A percentile compares a stretch with the other conserved stretches of the same genome.
These are phyloP conservation scores for Rosalia funebris DNA, from an alignment of 2,888 invertebrate genomes.

Conservation along the genomic window DNA sequence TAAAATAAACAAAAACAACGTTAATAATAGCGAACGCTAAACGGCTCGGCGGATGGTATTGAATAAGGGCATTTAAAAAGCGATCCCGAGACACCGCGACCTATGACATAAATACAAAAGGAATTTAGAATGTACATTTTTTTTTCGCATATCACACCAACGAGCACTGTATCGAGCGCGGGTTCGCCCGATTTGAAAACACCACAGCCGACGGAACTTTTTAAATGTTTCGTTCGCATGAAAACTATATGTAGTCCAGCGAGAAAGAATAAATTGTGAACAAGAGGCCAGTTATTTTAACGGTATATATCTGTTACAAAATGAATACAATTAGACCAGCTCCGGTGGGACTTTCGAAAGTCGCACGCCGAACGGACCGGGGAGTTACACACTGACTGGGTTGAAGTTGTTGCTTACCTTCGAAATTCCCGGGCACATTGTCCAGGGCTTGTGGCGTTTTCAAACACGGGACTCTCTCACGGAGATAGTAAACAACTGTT, in stretches of 20 bases:
- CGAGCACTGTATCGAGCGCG: not conserved
- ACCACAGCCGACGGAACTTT: not conserved
- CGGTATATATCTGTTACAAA: conserved; percentile 42
- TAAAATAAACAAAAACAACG: conserved; percentile 11
- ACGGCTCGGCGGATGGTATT: no score
- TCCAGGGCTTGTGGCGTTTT: conserved; percentile 49
- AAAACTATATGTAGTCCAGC: conserved; percentile 48
- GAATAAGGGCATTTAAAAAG: conserved; percentile 19
- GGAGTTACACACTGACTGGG: conserved; percentile 6
- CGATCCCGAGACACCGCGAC: conserved; percentile 25
- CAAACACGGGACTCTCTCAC: conserved; percentile 51
- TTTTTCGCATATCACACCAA: conserved; percentile 18
- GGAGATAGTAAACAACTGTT: conserved; percentile 62
- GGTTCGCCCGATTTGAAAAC: not conserved
- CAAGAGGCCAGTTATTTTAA: conserved; percentile 47
- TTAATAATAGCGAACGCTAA: not conserved
- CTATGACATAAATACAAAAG: conserved; percentile 41
- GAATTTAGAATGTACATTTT: conserved; percentile 39
- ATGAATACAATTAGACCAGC: conserved; percentile 23
- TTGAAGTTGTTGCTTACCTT: no score
- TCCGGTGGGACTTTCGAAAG: conserved; percentile 11
- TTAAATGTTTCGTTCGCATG: not conserved
- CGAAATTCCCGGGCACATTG: conserved; percentile 52
- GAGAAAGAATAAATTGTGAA: conserved; percentile 34
- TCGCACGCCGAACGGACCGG: not conserved